Evolutionary conservation across 2,113 vertebrate genomes (phyloP).

Genomic region (Todiramphus chloris): DNA sequence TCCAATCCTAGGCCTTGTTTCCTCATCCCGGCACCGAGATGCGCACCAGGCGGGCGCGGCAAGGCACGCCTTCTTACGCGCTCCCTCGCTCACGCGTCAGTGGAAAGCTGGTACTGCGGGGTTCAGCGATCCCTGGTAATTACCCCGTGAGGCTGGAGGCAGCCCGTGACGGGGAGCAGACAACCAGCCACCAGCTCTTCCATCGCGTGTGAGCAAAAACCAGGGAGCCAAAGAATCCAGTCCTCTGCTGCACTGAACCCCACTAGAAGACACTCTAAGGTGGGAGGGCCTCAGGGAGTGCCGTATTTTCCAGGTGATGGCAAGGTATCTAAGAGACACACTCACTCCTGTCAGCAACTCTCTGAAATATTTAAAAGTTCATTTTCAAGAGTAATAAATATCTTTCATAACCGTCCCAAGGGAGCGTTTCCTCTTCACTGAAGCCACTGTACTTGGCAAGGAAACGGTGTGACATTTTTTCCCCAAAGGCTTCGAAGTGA

Average conservation of each 20-base stretch:
- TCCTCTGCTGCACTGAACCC: neutral
- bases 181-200: neutral
- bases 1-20: neutral
- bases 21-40: neutral
- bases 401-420: slow-evolving; percentile 50
- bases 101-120: neutral
- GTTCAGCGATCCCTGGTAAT: neutral
- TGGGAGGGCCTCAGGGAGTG: neutral
- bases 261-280: neutral
- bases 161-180: neutral
- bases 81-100: neutral
- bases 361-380: slow-evolving; percentile 31
- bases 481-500: slow-evolving; percentile 24
- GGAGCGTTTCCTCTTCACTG: slow-evolving; percentile 15
- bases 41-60: rapidly evolving
- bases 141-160: neutral
- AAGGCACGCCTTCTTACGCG: neutral
- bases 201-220: neutral
- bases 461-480: neutral
- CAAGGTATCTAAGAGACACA: neutral
- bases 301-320: neutral
- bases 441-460: slow-evolving; percentile 41
- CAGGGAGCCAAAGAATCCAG: neutral
- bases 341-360: neutral
- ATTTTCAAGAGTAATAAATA: slow-evolving; percentile 46